A percentile compares a stretch with the other conserved stretches of the same genome.
Conservation (phyloP, 2,888 invertebrate species). For the Meiosimyza platycephala region DNA sequence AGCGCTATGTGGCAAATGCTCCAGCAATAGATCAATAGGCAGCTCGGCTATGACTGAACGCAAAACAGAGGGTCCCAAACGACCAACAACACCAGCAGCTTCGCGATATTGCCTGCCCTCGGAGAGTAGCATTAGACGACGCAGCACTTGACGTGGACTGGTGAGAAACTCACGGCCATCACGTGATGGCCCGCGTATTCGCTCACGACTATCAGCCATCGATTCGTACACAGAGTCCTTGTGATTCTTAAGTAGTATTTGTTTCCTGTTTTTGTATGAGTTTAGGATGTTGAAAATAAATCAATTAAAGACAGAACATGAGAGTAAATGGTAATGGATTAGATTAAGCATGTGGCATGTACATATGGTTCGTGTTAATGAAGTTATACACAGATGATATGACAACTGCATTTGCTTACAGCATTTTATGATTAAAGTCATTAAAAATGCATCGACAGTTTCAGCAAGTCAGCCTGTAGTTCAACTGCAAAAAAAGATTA, state of each 20-base stretch:
- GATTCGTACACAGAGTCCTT: conserved; percentile 56
- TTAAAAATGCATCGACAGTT: no score
- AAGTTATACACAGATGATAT: neutral
- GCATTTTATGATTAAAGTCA: conserved; percentile 9
- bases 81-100: conserved; percentile 84
- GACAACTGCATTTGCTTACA: conserved; percentile 15
- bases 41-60: conserved; percentile 81
- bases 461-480: no score
- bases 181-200: conserved; percentile 75
- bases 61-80: conserved; percentile 83
- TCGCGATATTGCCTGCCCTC: conserved; percentile 92
- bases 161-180: conserved; percentile 72
- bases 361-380: no score
- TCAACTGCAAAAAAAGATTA: no score
- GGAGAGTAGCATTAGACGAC: conserved; percentile 81
- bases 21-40: conserved; percentile 88
- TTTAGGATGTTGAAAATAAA: neutral
- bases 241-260: conserved; percentile 60
- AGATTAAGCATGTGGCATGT: neutral
- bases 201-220: conserved; percentile 80
- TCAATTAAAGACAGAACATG: neutral
- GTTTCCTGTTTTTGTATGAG: conserved; percentile 50
- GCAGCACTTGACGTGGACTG: conserved; percentile 76
- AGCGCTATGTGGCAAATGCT: conserved; percentile 88
- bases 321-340: neutral